phyloP scores from a whole-genome alignment of 1,140 invertebrate species.

The Aphis gossypii region DNA sequence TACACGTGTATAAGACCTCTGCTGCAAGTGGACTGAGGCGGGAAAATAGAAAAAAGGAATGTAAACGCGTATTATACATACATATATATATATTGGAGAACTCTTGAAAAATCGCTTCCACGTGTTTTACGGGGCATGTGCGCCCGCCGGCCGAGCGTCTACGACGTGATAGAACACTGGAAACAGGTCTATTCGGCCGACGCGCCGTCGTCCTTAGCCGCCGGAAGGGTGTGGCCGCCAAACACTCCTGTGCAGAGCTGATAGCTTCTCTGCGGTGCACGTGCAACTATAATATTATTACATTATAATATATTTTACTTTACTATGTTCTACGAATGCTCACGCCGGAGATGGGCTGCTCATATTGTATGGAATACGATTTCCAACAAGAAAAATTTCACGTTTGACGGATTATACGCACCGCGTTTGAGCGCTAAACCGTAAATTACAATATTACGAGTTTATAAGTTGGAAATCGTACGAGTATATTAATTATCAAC shows the following conservation, averaged over 20 bases:
- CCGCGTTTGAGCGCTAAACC: too few relatives aligned
- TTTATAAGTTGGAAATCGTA: too few relatives aligned
- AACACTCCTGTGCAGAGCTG: conserved; percentile 3
- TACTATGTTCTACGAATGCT: not conserved
- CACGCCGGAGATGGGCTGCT: not conserved
- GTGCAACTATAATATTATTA: not conserved
- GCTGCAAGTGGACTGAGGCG: not conserved
- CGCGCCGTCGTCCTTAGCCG: not conserved
- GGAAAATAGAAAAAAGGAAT: not conserved
- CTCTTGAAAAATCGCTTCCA: conserved; percentile 50
- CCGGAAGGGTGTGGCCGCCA: conserved; percentile 51
- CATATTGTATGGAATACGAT: too few relatives aligned
- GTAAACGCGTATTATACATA: too few relatives aligned
- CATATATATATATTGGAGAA: not conserved
- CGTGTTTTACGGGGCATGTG: conserved; percentile 30
- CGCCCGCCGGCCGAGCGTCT: conserved; percentile 24
- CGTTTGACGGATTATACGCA: too few relatives aligned
- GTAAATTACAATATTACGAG: too few relatives aligned
- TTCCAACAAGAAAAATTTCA: too few relatives aligned
- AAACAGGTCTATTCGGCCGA: conserved; percentile 14
- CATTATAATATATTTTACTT: not conserved
- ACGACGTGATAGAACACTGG: conserved; percentile 50
- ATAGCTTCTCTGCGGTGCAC: not conserved
- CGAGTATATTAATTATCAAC: too few relatives aligned
- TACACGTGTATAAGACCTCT: not conserved